phyloP scores from a whole-genome alignment of 1,140 invertebrate species.

The Cyclargus thomasi region DNA sequence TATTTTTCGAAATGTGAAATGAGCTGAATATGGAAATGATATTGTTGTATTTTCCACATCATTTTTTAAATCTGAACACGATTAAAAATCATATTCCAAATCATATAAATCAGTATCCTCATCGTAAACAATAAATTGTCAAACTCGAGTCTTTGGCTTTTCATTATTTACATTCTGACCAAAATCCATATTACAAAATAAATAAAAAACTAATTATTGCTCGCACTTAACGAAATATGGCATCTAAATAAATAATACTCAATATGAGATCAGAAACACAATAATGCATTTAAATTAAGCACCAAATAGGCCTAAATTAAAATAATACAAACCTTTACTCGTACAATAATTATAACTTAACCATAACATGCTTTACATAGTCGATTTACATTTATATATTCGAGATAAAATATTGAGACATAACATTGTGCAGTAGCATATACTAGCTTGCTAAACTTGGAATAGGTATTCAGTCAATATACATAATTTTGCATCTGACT shows the following conservation, averaged over 20 bases:
- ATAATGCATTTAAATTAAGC: conserved; percentile 44
- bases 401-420: conserved; percentile 69
- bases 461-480: conserved; percentile 61
- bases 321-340: conserved; percentile 29
- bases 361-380: conserved; percentile 37
- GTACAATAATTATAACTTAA: conserved; percentile 34
- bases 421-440: conserved; percentile 69
- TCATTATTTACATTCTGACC: conserved; percentile 62
- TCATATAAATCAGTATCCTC: conserved; percentile 26
- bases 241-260: conserved; percentile 72
- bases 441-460: conserved; percentile 35
- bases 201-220: conserved; percentile 50
- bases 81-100: conserved; percentile 5
- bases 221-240: conserved; percentile 59
- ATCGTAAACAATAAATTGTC: conserved; percentile 51
- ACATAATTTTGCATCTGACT: conserved; percentile 54
- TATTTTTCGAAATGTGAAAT: neutral
- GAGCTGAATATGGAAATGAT: conserved; percentile 5
- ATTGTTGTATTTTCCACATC: neutral
- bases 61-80: neutral
- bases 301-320: conserved; percentile 50
- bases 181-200: conserved; percentile 43
- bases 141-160: conserved; percentile 58
- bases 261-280: conserved; percentile 70
- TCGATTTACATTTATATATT: conserved; percentile 48